Conservation (phyloP, 2,113 vertebrate species). For the Telmatochromis sp. region DNA sequence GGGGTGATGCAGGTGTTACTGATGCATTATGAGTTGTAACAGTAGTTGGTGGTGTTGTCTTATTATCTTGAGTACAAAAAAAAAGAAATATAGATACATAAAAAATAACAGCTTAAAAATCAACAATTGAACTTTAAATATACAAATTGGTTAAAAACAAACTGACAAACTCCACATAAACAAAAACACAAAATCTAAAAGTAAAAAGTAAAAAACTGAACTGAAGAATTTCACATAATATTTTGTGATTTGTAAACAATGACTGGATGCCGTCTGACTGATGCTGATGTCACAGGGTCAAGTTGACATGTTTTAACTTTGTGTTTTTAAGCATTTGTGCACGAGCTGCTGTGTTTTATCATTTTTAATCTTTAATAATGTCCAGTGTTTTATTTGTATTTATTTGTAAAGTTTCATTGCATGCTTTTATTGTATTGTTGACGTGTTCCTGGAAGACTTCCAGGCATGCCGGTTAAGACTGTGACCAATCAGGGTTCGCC, state of each 20-base stretch:
- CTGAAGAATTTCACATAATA: rapidly evolving
- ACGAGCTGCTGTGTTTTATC: background rate
- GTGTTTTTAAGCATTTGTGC: background rate
- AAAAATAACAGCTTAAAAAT: background rate
- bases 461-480: background rate
- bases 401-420: rapidly evolving
- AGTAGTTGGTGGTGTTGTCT: rapidly evolving
- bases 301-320: background rate
- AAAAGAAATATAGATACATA: background rate
- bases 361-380: background rate
- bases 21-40: rapidly evolving
- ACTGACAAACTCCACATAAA: background rate
- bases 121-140: background rate
- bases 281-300: rapidly evolving
- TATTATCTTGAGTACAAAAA: background rate
- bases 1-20: rapidly evolving
- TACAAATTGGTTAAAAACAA: rapidly evolving
- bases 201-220: background rate
- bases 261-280: background rate
- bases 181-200: background rate
- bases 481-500: rapidly evolving
- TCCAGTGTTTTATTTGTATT: background rate
- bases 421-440: background rate
- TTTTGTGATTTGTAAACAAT: background rate
- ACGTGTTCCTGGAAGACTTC: background rate